Base-by-base conservation (phyloP, 1,140 invertebrate genomes). In the Diploscapter pachys region DNA sequence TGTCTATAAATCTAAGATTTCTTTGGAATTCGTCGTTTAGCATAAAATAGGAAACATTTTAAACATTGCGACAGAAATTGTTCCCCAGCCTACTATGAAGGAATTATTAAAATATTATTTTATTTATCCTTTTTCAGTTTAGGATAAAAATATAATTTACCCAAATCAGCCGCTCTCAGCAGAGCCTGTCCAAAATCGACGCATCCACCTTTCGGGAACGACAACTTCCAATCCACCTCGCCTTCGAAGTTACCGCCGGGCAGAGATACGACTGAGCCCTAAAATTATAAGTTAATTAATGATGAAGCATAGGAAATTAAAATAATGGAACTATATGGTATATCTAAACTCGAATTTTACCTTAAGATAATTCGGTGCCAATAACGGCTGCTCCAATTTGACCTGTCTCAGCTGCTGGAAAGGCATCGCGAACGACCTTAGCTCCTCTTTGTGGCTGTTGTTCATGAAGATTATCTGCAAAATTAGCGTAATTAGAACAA, bases 141-240 rank as follows among this genome's bases (percentile, higher is more conserved):
- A 31, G 31, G 31, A 31, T 31, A 31, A 31, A 31, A 31, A 31
- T 31, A 31, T 31, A 31, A 31, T 31, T 89, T 90, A 93, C 94
- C 94, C 84, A 96, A 90, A 83, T 91, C 90, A 66, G 93, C 95
- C 73, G 94, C 95, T 87, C 91, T 91, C 71, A 97, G 82, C 91
- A 98, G 92, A 51, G 94, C 93, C 82, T 94, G 92, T 3, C 94
- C 95, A 89, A 95, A 98, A 83, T 98, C 96, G 83, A 98, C 97
- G 54, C 94, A 95, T 59, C 96, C 96, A 64, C 96, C 96, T 81
- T 91, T 91, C 82, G 94, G 96, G 83, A 99, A 99, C 80, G 91
- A 91, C 49, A 98, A 86, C 85, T 97, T 96, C 84, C 97, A 98
- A 86, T 93, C 94, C 0, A 92, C 92, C 87, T 93, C 91, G 55